Conservation (phyloP, 2,888 invertebrate species). For the Dryobotodes eremita region DNA sequence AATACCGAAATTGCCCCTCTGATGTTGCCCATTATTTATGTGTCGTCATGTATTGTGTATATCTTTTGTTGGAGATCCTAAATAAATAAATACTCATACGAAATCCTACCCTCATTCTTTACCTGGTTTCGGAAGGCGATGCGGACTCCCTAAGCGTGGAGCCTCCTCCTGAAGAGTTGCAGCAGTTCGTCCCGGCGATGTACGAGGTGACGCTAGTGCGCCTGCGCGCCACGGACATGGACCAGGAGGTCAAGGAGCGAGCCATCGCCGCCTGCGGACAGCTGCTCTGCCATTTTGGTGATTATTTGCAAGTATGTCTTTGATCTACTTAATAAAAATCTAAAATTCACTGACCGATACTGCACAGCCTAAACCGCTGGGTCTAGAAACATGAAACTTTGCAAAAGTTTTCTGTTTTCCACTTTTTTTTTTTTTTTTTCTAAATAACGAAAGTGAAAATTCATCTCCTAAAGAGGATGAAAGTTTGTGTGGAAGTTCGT, state of each 20-base stretch:
- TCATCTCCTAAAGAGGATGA: too few relatives aligned
- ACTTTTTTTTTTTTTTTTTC: too few relatives aligned
- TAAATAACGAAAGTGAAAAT: too few relatives aligned
- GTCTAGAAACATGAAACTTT: not conserved
- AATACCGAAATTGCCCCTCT: not conserved
- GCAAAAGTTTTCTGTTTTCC: too few relatives aligned
- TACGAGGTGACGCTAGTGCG: conserved; percentile 96
- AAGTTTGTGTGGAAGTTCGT: too few relatives aligned
- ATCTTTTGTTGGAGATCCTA: not conserved
- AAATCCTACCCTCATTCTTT: not conserved
- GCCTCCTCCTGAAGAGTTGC: conserved; percentile 93
- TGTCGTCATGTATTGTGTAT: not conserved
- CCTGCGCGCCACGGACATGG: conserved; percentile 98
- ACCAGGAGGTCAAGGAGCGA: conserved; percentile 99
- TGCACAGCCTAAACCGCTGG: not conserved
- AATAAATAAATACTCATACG: not conserved
- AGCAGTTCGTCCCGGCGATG: conserved; percentile 94
- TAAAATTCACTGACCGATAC: not conserved
- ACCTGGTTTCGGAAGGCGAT: conserved; percentile 71
- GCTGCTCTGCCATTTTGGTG: conserved; percentile 97
- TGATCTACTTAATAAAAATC: not conserved
- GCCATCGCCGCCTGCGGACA: conserved; percentile 99
- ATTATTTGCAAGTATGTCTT: conserved; percentile 92
- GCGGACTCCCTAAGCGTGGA: conserved; percentile 72
- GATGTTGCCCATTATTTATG: not conserved